Evolutionary conservation across 2,888 invertebrate species (phyloP), one percentile per base, ranked within the genome.

Genomic region (Sussaba pulchella): DNA sequence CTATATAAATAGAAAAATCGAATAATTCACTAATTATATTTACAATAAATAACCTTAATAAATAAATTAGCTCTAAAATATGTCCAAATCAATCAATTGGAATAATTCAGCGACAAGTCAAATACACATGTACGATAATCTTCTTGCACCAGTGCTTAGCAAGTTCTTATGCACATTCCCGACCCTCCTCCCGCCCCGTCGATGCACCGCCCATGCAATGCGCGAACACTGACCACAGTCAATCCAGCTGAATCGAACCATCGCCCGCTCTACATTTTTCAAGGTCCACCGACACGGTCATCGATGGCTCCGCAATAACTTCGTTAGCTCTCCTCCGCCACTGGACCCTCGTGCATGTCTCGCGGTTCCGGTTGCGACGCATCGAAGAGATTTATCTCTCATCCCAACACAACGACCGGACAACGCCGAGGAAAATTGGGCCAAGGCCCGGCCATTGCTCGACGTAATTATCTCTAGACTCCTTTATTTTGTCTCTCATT

Each of bases 181-280:
- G 72, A 76, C 72, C 72, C 67, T 67, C n/a, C n/a, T n/a, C n/a
- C n/a, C n/a, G n/a, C n/a, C n/a, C n/a, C 70, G 61, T 24, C 43
- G 41, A 14, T 8, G 26, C 47, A 39, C 9, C 26, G 24, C 17
- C 9, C 17, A 41, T 12, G 0, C 52, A 17, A 21, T 26, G 66
- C n/a, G 45, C 45, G 64, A 19, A 4, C 66, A 66, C 61, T 61
- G 52, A 71, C 71, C 71, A 71, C 75, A 39, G 59, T 43, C 69
- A 57, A 67, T n/a, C n/a, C 31, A 6, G 31, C n/a, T n/a, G n/a
- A n/a, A n/a, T n/a, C 6, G 31, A 6, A 31, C 31, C 9, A 50
- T 52, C 24, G 41, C 31, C 41, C 54, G 77, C 77, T 77, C 81
- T 64, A 81, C 69, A 81, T 81, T 74, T 75, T 57, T 73, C 81